A percentile compares a stretch with the other conserved stretches of the same genome.
Conservation (phyloP, 2,888 invertebrate species). For the Dioctria linearis region DNA sequence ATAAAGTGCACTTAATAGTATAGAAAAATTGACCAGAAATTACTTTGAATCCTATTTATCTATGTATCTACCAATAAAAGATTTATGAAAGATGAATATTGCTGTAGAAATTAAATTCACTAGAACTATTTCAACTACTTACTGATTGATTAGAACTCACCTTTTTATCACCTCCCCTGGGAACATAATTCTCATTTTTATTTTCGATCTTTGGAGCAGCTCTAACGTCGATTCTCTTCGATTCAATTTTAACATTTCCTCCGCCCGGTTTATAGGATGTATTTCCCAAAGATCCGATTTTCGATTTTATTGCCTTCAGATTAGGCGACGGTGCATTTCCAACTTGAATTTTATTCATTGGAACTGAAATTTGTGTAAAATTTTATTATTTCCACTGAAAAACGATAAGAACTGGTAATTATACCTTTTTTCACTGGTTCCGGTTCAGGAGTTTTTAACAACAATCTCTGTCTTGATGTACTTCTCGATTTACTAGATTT, state of each 20-base stretch:
- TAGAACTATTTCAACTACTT: no score
- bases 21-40: not conserved
- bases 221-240: slow-evolving; percentile 87
- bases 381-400: not conserved
- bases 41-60: not conserved
- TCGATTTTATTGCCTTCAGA: slow-evolving; percentile 91
- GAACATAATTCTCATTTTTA: slow-evolving; percentile 89
- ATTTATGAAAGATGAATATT: slow-evolving; percentile 29
- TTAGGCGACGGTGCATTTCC: slow-evolving; percentile 94
- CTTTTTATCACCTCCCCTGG: slow-evolving; percentile 93
- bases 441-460: slow-evolving; percentile 80
- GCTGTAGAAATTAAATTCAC: not conserved
- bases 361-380: slow-evolving; percentile 73
- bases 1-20: not conserved
- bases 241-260: slow-evolving; percentile 90
- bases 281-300: slow-evolving; percentile 94
- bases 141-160: slow-evolving; percentile 71
- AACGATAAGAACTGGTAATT: slow-evolving; percentile 17
- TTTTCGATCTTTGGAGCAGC: slow-evolving; percentile 91
- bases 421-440: slow-evolving; percentile 82
- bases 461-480: slow-evolving; percentile 69
- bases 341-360: slow-evolving; percentile 95
- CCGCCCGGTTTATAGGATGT: slow-evolving; percentile 91
- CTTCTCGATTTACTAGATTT: slow-evolving; percentile 71
- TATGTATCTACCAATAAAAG: slow-evolving; percentile 36